Evolutionary conservation across 2,888 invertebrate genomes (phyloP).

Genomic region (Protophormia terraenovae): DNA sequence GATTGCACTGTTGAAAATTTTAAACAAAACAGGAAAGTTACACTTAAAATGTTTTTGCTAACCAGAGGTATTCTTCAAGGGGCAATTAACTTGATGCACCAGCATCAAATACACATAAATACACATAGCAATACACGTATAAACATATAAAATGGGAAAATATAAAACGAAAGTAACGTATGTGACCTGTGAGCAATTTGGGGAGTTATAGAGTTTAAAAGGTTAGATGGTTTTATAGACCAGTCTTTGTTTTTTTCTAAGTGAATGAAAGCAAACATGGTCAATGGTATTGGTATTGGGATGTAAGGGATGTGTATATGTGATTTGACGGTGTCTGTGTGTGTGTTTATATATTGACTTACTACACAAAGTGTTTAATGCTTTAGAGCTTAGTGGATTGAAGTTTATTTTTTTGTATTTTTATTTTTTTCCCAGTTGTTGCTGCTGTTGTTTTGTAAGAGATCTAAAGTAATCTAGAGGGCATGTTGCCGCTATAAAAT

Average conservation of each 20-base stretch:
- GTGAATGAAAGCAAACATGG: slow-evolving; percentile 37
- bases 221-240: slow-evolving; percentile 66
- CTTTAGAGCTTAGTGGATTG: slow-evolving; percentile 66
- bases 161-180: slow-evolving; percentile 64
- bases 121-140: neutral
- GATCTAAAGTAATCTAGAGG: slow-evolving; percentile 68
- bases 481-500: slow-evolving; percentile 75
- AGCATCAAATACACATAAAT: slow-evolving; percentile 1
- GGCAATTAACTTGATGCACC: slow-evolving; percentile 76
- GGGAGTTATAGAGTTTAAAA: slow-evolving; percentile 62
- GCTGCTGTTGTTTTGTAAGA: slow-evolving; percentile 41
- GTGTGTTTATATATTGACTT: neutral
- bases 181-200: slow-evolving; percentile 71
- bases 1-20: slow-evolving; percentile 46
- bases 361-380: slow-evolving; percentile 62
- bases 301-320: slow-evolving; percentile 24
- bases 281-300: slow-evolving; percentile 20
- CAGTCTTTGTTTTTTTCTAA: slow-evolving; percentile 33
- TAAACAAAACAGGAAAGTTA: slow-evolving; percentile 69
- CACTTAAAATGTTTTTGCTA: slow-evolving; percentile 72
- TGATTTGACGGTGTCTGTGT: slow-evolving; percentile 13
- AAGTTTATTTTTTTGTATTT: slow-evolving; percentile 31
- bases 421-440: neutral
- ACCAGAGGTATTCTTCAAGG: slow-evolving; percentile 77
- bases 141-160: slow-evolving; percentile 18